Evolutionary conservation across 2,797 vertebrate species (phyloP).

Genomic region (Apogon hyalosoma): DNA sequence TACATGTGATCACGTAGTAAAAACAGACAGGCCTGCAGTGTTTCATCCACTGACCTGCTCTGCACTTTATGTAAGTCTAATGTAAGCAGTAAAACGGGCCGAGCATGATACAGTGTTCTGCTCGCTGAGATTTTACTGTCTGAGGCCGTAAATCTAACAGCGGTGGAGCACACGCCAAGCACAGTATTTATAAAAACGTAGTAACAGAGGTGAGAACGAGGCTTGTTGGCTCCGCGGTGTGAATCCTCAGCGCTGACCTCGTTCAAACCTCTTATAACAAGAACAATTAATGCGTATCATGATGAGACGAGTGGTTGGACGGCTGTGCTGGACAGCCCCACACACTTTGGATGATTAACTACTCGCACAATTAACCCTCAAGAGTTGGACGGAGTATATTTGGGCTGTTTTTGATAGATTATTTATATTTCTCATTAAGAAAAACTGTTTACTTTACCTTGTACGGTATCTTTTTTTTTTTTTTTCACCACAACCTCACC

Average conservation of each 20-base stretch:
- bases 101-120: conserved; percentile 16
- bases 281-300: neutral
- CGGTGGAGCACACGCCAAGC: neutral
- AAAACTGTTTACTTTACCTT: too few relatives aligned
- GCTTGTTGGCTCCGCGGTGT: neutral
- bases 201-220: neutral
- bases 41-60: conserved; percentile 18
- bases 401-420: too few relatives aligned
- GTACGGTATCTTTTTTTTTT: too few relatives aligned
- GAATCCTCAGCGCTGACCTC: neutral
- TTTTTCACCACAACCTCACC: too few relatives aligned
- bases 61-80: conserved; percentile 36
- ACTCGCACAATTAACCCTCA: too few relatives aligned
- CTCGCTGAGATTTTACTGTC: conserved; percentile 15
- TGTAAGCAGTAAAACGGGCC: conserved; percentile 30
- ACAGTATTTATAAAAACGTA: neutral
- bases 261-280: neutral
- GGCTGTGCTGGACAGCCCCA: too few relatives aligned
- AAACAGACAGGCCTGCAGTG: conserved; percentile 28
- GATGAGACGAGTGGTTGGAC: neutral
- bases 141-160: conserved; percentile 3
- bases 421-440: too few relatives aligned
- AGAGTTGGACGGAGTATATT: too few relatives aligned
- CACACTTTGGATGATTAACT: too few relatives aligned
- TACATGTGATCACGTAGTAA: neutral